These are phyloP conservation scores for Malurus melanocephalus DNA, from an alignment of 2,113 vertebrate genomes.

Conservation along the genomic window DNA sequence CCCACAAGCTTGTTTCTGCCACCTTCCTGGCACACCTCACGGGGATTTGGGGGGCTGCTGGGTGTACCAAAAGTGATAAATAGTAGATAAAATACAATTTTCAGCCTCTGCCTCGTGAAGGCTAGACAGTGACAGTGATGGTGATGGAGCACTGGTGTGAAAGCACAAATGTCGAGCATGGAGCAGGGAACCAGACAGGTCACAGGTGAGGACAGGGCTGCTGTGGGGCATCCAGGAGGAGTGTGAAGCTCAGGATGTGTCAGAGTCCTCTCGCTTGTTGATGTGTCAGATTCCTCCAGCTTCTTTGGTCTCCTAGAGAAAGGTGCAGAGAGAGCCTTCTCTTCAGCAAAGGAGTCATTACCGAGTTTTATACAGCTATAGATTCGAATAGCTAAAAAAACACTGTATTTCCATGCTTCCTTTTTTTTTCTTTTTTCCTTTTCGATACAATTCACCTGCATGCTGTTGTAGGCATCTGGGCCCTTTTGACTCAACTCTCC, in stretches of 20 bases:
- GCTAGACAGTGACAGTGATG: accelerated
- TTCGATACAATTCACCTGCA: accelerated
- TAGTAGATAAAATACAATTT: not conserved
- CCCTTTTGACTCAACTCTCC: not conserved
- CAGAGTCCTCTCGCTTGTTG: accelerated
- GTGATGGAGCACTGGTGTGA: accelerated
- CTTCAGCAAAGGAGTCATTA: not conserved
- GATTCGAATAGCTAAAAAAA: not conserved
- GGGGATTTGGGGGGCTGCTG: accelerated
- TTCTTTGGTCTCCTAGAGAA: too few species aligned
- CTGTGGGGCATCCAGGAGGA: not conserved
- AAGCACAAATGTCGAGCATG: accelerated
- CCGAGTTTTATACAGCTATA: not conserved
- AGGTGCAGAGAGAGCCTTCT: not conserved
- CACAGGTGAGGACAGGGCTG: accelerated
- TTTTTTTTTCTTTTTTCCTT: accelerated
- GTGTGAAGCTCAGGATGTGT: accelerated
- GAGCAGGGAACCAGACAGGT: accelerated
- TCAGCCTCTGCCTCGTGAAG: accelerated
- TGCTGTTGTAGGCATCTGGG: not conserved
- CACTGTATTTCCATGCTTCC: accelerated
- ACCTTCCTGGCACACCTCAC: accelerated
- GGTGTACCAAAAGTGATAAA: accelerated
- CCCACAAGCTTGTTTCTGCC: accelerated
- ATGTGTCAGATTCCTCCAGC: accelerated